These are phyloP conservation scores for Deilephila porcellus DNA, from an alignment of 2,888 invertebrate species.

Conservation along the genomic window DNA sequence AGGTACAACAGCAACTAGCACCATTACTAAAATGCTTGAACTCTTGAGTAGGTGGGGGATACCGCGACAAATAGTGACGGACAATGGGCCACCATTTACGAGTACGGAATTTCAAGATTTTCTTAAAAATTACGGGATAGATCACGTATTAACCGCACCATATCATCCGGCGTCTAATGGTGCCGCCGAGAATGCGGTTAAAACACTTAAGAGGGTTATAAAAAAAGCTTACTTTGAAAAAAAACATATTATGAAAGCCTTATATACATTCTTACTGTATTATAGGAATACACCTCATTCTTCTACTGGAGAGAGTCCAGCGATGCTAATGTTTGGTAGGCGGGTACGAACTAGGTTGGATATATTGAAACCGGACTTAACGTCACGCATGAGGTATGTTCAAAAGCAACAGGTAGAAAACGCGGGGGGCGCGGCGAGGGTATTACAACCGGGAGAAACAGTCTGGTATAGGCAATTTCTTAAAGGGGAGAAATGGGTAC, in stretches of 20 bases:
- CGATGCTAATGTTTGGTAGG: slow-evolving; percentile 30
- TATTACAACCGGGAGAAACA: background rate
- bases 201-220: slow-evolving; percentile 35
- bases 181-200: slow-evolving; percentile 40
- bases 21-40: background rate
- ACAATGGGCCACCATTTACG: background rate
- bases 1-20: slow-evolving; percentile 31
- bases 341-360: slow-evolving; percentile 30
- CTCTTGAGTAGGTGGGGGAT: background rate
- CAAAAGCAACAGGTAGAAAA: background rate
- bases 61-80: background rate
- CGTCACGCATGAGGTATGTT: background rate
- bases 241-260: slow-evolving; percentile 28
- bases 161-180: background rate
- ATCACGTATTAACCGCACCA: background rate
- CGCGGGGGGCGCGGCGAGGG: background rate
- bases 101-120: background rate
- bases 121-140: background rate
- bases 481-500: slow-evolving; percentile 24
- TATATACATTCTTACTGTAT: slow-evolving; percentile 33
- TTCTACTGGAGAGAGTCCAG: slow-evolving; percentile 33
- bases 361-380: slow-evolving; percentile 21
- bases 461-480: no score
- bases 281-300: slow-evolving; percentile 33
- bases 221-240: slow-evolving; percentile 35